Evolutionary conservation across 2,888 invertebrate species (phyloP).

Genomic region (Leptopilina syphax): DNA sequence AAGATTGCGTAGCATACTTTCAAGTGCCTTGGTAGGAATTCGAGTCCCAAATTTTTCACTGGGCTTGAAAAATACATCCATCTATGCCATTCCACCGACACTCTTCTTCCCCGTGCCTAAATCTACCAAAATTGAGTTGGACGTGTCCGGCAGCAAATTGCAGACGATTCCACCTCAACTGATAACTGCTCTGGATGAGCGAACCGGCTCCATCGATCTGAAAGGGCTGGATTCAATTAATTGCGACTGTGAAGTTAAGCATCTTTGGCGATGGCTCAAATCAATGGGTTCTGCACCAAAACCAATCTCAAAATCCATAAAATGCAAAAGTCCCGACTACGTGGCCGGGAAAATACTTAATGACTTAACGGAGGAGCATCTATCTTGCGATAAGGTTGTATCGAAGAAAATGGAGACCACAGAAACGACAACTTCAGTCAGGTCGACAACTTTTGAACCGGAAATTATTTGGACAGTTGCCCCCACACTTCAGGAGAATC

Average conservation of each 20-base stretch:
- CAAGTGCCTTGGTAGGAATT: constrained; percentile 90
- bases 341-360: constrained; percentile 84
- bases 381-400: constrained; percentile 86
- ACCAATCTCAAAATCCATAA: constrained; percentile 67
- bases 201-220: constrained; percentile 86
- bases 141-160: constrained; percentile 88
- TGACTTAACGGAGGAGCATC: constrained; percentile 88
- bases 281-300: constrained; percentile 68
- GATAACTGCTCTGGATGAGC: constrained; percentile 88
- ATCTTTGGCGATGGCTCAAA: constrained; percentile 88
- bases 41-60: constrained; percentile 85
- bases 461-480: constrained; percentile 94
- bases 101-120: constrained; percentile 91
- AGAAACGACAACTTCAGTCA: constrained; percentile 71
- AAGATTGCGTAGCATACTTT: constrained; percentile 86
- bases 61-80: constrained; percentile 88
- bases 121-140: constrained; percentile 88
- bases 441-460: constrained; percentile 84
- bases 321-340: constrained; percentile 85
- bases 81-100: constrained; percentile 87
- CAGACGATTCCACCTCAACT: constrained; percentile 87
- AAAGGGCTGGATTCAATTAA: constrained; percentile 86
- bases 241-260: constrained; percentile 91
- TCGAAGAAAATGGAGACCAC: constrained; percentile 78
- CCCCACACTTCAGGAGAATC: constrained; percentile 83